phyloP scores from a whole-genome alignment of 2,888 invertebrate genomes.

The Ferdinandea cuprea region DNA sequence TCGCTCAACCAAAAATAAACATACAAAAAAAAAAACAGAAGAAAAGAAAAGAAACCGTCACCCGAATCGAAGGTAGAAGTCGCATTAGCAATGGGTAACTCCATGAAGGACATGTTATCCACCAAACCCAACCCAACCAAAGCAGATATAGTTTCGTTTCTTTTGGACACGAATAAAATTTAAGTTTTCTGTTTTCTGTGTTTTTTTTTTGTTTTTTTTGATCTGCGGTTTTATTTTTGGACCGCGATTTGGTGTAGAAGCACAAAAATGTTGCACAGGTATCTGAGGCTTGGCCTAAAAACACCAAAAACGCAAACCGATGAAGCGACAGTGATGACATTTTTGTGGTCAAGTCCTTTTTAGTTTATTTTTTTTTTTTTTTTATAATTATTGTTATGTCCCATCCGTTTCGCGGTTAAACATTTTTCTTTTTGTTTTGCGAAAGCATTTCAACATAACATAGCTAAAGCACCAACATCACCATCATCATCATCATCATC shows the following conservation, averaged over 20 bases:
- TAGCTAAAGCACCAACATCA: conserved; percentile 49
- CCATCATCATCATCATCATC: conserved; percentile 28
- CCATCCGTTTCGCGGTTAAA: conserved; percentile 73
- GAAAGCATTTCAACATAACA: conserved; percentile 52
- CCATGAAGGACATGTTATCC: conserved; percentile 70
- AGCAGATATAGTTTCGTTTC: conserved; percentile 65
- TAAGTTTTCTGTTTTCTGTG: conserved; percentile 22
- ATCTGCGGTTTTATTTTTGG: conserved; percentile 65
- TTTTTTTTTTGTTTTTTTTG: conserved; percentile 34
- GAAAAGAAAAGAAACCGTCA: too few species aligned
- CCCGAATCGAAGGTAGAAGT: conserved; percentile 64
- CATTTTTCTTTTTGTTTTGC: conserved; percentile 18
- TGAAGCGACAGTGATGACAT: conserved; percentile 82
- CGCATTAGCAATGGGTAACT: conserved; percentile 73
- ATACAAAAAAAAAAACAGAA: conserved; percentile 10
- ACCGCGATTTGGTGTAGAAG: conserved; percentile 62
- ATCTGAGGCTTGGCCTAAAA: conserved; percentile 62
- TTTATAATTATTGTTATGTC: conserved; percentile 64
- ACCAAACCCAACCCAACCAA: conserved; percentile 2
- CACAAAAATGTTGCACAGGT: conserved; percentile 74
- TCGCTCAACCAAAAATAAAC: conserved; percentile 8
- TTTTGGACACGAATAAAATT: conserved; percentile 32
- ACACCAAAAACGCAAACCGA: conserved; percentile 76
- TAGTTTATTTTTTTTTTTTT: conserved; percentile 43
- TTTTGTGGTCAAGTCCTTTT: conserved; percentile 78